These are phyloP conservation scores for Lepas anatifera DNA, from an alignment of 2,888 invertebrate species.

Conservation along the genomic window DNA sequence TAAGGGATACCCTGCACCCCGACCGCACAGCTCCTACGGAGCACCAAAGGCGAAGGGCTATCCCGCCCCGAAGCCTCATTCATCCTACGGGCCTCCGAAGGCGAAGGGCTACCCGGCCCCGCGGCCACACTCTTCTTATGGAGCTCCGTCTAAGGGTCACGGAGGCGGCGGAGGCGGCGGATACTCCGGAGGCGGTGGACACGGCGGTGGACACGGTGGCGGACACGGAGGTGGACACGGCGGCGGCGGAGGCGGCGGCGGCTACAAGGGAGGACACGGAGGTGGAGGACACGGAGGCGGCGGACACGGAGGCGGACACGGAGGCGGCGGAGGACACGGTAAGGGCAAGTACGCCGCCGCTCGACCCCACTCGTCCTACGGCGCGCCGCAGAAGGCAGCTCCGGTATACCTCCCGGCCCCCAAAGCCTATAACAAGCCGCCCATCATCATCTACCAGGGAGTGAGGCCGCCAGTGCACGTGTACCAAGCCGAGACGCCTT, in stretches of 20 bases:
- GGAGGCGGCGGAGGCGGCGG: constrained; percentile 15
- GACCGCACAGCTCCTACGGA: constrained; percentile 21
- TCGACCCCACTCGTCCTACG: constrained; percentile 8
- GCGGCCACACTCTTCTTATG: not conserved
- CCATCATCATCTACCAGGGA: constrained; percentile 34
- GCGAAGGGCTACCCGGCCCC: not conserved
- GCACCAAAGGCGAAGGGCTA: constrained; percentile 18
- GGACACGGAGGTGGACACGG: constrained; percentile 14
- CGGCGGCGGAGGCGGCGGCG: constrained; percentile 5
- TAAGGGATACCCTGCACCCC: constrained; percentile 11
- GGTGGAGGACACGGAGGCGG: constrained; percentile 7
- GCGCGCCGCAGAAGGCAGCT: constrained; percentile 16
- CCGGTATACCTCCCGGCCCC: constrained; percentile 29
- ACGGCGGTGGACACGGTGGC: not conserved
- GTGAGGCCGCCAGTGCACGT: constrained; percentile 33
- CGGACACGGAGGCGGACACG: constrained; percentile 9
- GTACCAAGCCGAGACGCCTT: constrained; percentile 29
- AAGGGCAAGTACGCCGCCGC: constrained; percentile 17
- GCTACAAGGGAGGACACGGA: constrained; percentile 18
- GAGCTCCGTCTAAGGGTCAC: constrained; percentile 11
- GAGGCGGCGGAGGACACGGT: constrained; percentile 10
- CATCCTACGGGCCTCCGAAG: constrained; percentile 22
- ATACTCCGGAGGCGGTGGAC: constrained; percentile 13
- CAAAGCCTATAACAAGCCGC: constrained; percentile 31
- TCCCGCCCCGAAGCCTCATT: constrained; percentile 15